A percentile compares a stretch with the other conserved stretches of the same genome.
Conservation (phyloP, 2,888 invertebrate species). For the Lochmaea crataegi region DNA sequence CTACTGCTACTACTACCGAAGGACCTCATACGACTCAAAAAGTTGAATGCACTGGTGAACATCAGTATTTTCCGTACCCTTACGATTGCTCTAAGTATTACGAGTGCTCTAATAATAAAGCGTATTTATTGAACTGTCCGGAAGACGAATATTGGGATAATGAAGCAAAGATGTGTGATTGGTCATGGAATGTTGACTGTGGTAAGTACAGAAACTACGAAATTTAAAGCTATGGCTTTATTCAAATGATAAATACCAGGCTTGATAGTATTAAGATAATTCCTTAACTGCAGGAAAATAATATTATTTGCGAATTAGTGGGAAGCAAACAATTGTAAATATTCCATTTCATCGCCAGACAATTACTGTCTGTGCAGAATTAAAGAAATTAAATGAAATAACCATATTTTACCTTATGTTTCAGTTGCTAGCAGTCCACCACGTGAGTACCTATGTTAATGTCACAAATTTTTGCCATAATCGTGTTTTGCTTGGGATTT, state of each 20-base stretch:
- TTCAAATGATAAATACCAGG: too few relatives aligned
- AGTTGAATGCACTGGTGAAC: neutral
- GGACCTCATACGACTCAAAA: neutral
- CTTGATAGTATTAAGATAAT: too few relatives aligned
- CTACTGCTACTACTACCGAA: too few relatives aligned
- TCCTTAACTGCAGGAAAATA: too few relatives aligned
- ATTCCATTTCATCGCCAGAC: too few relatives aligned
- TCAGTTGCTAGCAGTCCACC: neutral
- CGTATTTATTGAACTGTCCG: slow-evolving; percentile 4
- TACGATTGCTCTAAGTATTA: slow-evolving; percentile 22
- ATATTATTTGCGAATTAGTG: too few relatives aligned
- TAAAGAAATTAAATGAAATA: too few relatives aligned
- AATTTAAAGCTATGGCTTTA: too few relatives aligned
- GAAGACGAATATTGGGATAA: neutral
- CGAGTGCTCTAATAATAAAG: neutral
- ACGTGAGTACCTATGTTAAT: neutral
- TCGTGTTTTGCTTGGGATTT: too few relatives aligned
- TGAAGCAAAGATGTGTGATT: neutral
- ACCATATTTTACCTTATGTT: neutral
- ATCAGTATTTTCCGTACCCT: slow-evolving; percentile 4
- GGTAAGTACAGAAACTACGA: slow-evolving; percentile 3
- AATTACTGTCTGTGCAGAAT: too few relatives aligned
- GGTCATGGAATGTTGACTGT: neutral
- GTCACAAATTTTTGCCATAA: neutral
- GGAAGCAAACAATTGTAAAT: too few relatives aligned